Percentiles rank a stretch among this genome's conserved stretches.
These are phyloP conservation scores for Rhopalosiphum padi DNA, from an alignment of 1,140 invertebrate species.

Conservation along the genomic window DNA sequence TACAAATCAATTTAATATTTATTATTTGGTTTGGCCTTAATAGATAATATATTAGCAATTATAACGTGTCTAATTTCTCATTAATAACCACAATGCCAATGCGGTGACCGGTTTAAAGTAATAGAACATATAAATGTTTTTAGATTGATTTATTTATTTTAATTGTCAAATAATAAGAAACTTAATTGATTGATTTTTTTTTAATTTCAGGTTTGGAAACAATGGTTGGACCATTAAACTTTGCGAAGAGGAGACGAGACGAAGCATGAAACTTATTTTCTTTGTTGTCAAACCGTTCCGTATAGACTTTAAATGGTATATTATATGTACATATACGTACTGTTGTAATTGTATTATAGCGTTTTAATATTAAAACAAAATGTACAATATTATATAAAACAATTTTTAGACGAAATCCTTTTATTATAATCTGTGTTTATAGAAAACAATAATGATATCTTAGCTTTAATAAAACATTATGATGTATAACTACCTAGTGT, in stretches of 20 bases:
- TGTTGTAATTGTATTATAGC: neutral
- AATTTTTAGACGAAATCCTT: neutral
- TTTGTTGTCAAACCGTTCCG: neutral
- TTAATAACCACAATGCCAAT: neutral
- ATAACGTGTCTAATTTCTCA: neutral
- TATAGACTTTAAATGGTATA: neutral
- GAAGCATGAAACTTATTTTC: slow-evolving; percentile 21
- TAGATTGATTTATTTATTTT: neutral
- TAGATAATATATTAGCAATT: neutral
- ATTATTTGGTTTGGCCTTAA: neutral
- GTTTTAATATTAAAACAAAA: neutral
- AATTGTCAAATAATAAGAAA: neutral
- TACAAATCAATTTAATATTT: neutral
- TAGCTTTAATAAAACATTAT: slow-evolving; percentile 6
- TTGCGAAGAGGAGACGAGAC: slow-evolving; percentile 47
- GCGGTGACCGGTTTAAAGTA: neutral
- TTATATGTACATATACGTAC: neutral
- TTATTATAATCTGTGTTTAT: neutral
- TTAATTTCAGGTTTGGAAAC: slow-evolving; percentile 54
- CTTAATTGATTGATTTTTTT: neutral
- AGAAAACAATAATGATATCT: neutral
- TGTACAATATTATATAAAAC: neutral
- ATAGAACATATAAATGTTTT: neutral
- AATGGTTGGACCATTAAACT: slow-evolving; percentile 46
- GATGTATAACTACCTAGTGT: neutral